phyloP scores from a whole-genome alignment of 2,888 invertebrate genomes.

The Smittia aterrima region DNA sequence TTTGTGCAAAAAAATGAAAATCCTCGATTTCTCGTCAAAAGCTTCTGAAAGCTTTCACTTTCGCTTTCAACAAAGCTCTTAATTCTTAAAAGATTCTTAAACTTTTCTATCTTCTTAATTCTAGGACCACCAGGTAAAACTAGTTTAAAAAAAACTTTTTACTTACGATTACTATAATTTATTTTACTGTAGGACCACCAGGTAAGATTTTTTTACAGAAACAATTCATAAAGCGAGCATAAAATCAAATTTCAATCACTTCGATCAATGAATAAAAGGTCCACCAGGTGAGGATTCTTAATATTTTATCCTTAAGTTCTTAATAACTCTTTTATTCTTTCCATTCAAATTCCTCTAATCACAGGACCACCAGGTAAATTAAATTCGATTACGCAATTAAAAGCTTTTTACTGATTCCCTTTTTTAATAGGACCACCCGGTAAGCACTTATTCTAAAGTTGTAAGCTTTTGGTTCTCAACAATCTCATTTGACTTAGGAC shows the following conservation, averaged over 20 bases:
- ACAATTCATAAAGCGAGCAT: neutral
- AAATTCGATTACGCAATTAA: too few species aligned
- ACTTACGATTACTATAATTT: neutral
- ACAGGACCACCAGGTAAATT: too few species aligned
- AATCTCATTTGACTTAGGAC: neutral
- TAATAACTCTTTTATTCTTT: too few species aligned
- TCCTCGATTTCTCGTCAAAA: too few species aligned
- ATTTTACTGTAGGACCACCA: neutral
- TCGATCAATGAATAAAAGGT: too few species aligned
- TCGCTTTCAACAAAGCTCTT: too few species aligned
- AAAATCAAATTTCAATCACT: neutral
- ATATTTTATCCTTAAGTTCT: too few species aligned
- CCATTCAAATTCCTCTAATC: too few species aligned
- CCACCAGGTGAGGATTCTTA: too few species aligned
- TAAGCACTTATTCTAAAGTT: neutral
- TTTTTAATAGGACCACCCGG: slow-evolving; percentile 12
- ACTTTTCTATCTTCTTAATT: neutral
- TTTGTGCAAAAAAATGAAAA: too few species aligned
- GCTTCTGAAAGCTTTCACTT: too few species aligned
- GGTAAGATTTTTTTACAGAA: neutral
- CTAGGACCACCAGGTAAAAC: slow-evolving; percentile 20
- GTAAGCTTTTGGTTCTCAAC: neutral
- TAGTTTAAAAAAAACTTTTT: neutral
- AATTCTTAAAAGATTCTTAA: too few species aligned
- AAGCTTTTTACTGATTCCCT: neutral